phyloP scores from a whole-genome alignment of 2,797 vertebrate species.

The Tapera naevia region DNA sequence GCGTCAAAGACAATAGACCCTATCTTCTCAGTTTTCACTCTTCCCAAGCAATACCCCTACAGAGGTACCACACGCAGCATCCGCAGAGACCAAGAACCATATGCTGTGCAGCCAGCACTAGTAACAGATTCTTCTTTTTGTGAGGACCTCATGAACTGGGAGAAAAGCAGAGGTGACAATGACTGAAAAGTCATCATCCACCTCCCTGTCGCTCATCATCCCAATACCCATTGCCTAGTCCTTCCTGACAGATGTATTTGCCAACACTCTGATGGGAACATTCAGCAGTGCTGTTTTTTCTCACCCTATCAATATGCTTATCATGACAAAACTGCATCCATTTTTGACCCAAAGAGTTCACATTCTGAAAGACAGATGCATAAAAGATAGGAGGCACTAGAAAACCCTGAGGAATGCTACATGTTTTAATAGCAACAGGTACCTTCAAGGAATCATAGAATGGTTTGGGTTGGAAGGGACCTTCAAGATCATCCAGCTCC shows the following conservation, averaged over 20 bases:
- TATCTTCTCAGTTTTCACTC: not conserved
- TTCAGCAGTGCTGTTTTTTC: not conserved
- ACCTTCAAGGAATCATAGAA: not conserved
- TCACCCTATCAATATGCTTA: not conserved
- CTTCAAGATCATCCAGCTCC: too few relatives aligned
- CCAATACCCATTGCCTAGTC: not conserved
- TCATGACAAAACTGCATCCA: not conserved
- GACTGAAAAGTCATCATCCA: not conserved
- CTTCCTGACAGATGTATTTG: not conserved
- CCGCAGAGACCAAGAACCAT: not conserved
- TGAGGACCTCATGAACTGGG: not conserved
- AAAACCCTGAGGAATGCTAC: not conserved
- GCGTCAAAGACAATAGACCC: not conserved
- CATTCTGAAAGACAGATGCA: not conserved
- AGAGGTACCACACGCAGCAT: not conserved
- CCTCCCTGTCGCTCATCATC: not conserved
- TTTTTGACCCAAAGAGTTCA: not conserved
- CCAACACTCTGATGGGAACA: not conserved
- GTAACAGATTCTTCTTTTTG: not conserved
- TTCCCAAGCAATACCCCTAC: not conserved
- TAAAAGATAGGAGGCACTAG: not conserved
- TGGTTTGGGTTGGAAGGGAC: too few relatives aligned
- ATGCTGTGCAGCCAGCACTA: not conserved
- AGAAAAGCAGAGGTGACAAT: not conserved
- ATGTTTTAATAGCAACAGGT: not conserved